phyloP scores from a whole-genome alignment of 2,113 vertebrate genomes.

The Crocuta crocuta region DNA sequence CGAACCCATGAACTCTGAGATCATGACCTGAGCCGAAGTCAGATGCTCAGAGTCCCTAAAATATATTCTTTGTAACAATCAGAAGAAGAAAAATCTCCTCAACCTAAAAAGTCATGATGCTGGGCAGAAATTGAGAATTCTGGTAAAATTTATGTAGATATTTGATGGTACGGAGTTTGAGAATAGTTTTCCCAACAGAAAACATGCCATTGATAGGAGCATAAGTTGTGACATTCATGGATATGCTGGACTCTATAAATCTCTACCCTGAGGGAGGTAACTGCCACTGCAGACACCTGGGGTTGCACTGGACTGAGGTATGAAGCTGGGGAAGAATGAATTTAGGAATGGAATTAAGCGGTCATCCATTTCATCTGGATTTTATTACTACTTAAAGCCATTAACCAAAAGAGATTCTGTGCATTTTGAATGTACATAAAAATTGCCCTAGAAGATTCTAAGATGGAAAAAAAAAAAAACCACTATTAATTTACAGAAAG shows the following conservation, averaged over 20 bases:
- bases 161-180: not conserved
- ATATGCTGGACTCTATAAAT: not conserved
- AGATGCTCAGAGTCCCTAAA: not conserved
- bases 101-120: not conserved
- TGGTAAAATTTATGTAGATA: not conserved
- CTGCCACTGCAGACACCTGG: not conserved
- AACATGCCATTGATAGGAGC: not conserved
- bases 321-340: not conserved
- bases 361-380: not conserved
- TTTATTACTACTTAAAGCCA: not conserved
- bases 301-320: not conserved
- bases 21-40: no score
- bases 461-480: not conserved
- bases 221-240: not conserved
- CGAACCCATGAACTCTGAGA: no score
- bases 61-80: not conserved
- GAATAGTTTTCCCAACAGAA: not conserved
- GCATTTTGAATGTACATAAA: slow-evolving; percentile 27
- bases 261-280: not conserved
- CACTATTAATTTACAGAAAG: not conserved
- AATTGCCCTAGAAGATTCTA: not conserved
- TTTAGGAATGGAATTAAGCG: not conserved
- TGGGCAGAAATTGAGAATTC: not conserved
- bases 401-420: not conserved
- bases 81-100: slow-evolving; percentile 5